Evolutionary conservation across 2,888 invertebrate genomes (phyloP), one percentile per base, ranked within the genome.

Genomic region (Ectemnius cavifrons): DNA sequence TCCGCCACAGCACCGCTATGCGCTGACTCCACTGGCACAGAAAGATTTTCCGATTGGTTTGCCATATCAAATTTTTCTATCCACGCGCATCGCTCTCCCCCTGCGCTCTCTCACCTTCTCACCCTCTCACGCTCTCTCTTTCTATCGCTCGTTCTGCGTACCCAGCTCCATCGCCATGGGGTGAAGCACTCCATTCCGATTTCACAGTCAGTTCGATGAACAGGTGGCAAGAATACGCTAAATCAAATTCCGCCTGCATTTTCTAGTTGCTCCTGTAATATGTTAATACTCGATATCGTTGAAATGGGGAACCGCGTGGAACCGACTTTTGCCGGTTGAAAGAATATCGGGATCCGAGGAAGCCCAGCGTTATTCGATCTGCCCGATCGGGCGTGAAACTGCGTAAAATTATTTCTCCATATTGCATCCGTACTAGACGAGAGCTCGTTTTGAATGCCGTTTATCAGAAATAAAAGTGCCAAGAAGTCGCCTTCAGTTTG

Each of bases 331-430:
- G 11, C 11, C 37, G 37, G 37, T 37, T 8, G 37, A 37, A 37
- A 37, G 37, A 37, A 37, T 20, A 68, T 56, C n/a, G 16, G 28
- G 28, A 27, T n/a, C 14, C 28, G 28, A 60, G 28, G n/a, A 27
- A 28, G 28, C 28, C 11, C 16, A 3, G 5, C 13, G 28, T n/a
- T 60, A 37, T 37, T 60, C 28, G 60, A 8, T 60, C 60, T 28
- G 28, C 37, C n/a, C 60, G 27, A 60, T 16, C 28, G 11, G 27
- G 28, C 45, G 61, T 45, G 16, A 62, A 62, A 46, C 45, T 62
- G 8, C 45, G 61, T 46, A 45, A 62, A 62, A 62, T 18, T 46
- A 13, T 45, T 46, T 52, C 52, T 52, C 52, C 16, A 14, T 52
- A 52, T 37, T 37, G 37, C 37, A 37, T 37, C 37, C 8, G 37